Conservation (phyloP, 1,140 invertebrate genomes). For the Rhysida immarginata region DNA sequence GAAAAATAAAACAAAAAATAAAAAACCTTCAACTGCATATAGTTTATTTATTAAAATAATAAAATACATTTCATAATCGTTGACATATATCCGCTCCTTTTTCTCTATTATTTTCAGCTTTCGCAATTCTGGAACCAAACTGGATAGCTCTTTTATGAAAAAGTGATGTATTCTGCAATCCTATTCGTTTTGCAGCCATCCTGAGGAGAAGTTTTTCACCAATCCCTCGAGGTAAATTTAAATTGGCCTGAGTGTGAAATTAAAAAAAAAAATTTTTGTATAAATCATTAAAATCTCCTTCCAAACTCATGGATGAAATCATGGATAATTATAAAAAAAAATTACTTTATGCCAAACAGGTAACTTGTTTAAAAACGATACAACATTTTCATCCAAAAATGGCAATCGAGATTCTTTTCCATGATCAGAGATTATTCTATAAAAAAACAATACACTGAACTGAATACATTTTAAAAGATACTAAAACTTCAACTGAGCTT, state of each 20-base stretch:
- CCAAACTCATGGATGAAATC: no score
- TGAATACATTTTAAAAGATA: no score
- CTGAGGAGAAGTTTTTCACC: conserved; percentile 90
- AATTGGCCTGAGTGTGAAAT: conserved; percentile 22
- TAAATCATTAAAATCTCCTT: no score
- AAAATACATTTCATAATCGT: not conserved
- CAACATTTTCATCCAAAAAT: conserved; percentile 85
- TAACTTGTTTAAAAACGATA: conserved; percentile 50
- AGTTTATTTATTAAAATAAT: no score
- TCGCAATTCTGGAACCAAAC: conserved; percentile 93
- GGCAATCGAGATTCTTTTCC: conserved; percentile 52
- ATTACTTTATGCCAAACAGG: conserved; percentile 59
- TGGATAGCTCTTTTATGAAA: conserved; percentile 87
- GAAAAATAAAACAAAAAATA: no score
- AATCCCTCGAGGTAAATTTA: conserved; percentile 46
- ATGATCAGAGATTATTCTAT: conserved; percentile 35
- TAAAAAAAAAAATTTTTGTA: not conserved
- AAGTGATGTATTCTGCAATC: conserved; percentile 43
- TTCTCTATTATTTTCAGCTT: conserved; percentile 58
- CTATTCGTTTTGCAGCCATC: conserved; percentile 53
- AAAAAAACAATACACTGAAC: conserved; percentile 9
- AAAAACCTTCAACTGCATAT: no score
- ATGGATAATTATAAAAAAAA: no score
- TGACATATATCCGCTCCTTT: conserved; percentile 53
- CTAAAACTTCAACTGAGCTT: no score